Base-by-base conservation (phyloP, 2,888 invertebrate species). In the Drosophila mayaguana region DNA sequence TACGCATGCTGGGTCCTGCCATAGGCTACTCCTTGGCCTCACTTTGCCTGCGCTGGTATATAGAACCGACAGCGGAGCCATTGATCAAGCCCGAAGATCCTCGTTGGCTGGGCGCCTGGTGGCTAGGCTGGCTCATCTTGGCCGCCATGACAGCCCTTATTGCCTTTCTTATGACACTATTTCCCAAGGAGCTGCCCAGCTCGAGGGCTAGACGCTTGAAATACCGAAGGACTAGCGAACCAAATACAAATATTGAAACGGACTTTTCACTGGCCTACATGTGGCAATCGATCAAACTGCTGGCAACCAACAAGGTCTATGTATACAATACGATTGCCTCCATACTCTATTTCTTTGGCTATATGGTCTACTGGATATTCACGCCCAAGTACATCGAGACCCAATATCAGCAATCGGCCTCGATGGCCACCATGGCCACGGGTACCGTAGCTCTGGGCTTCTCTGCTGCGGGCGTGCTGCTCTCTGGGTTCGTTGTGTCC, bases 381-480 rank as follows among this genome's bases (percentile, higher is more conserved):
- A 94, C 96, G 89, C 96, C 97, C 0, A 97, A 97, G 91, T 96
- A 96, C 87, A 96, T 97, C 68, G 97, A 97, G 92, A 96, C 95
- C 0, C 96, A 96, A 91, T 97, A 96, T 92, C 94, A 95, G 63
- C 95, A 96, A 80, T 95, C 96, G 0, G 96, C 97, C 0, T 95
- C 96, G 0, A 94, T 94, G 36, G 82, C 76, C 14, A 96, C 96
- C 78, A 93, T 96, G 74, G 95, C 96, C 51, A 96, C 96, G 61
- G 97, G 95, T 51, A 95, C 95, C 1, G 94, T 95, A 0, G 95
- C 95, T 2, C 91, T 95, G 16, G 94, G 94, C 8, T 95, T 95
- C 91, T 95, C 95, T 16, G 95, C 95, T 0, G 92, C 95, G 36
- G 96, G 96, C 1, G 94, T 96, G 34, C 91, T 96, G 11, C 81